phyloP scores from a whole-genome alignment of 2,888 invertebrate genomes.

The Ecliptopera silaceata region DNA sequence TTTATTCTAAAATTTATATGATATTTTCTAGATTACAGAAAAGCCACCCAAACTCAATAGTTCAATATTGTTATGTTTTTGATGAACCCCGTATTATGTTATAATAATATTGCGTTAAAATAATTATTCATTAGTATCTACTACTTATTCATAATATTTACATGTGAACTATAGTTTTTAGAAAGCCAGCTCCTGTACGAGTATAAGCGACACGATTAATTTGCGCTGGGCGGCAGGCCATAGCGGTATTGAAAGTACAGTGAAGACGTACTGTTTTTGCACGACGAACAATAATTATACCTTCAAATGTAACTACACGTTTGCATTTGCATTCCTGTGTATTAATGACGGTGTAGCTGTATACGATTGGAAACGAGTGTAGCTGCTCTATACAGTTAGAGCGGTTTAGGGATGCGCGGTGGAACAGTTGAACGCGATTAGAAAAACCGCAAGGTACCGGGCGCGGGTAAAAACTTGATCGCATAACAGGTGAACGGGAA shows the following conservation, averaged over 20 bases:
- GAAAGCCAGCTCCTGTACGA: too few species aligned
- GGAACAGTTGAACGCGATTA: slow-evolving; percentile 52
- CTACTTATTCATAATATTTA: too few species aligned
- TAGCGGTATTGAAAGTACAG: slow-evolving; percentile 42
- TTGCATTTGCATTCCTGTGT: slow-evolving; percentile 48
- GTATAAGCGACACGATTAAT: slow-evolving; percentile 27
- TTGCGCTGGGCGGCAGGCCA: slow-evolving; percentile 36
- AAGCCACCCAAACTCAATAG: too few species aligned
- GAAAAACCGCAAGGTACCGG: slow-evolving; percentile 62
- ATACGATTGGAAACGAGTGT: slow-evolving; percentile 44
- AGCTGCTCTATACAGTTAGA: slow-evolving; percentile 64
- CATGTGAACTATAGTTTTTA: too few species aligned
- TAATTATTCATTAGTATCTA: too few species aligned
- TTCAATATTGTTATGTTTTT: too few species aligned
- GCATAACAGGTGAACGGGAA: slow-evolving; percentile 56
- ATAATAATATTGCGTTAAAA: too few species aligned
- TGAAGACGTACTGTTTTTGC: slow-evolving; percentile 37
- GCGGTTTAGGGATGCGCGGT: slow-evolving; percentile 61
- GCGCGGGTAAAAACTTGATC: slow-evolving; percentile 56
- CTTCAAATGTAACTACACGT: slow-evolving; percentile 40
- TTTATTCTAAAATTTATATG: too few species aligned
- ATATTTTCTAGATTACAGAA: too few species aligned
- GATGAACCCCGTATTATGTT: too few species aligned
- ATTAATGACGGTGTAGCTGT: slow-evolving; percentile 55
- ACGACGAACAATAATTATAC: slow-evolving; percentile 42